phyloP scores from a whole-genome alignment of 2,888 invertebrate species.

The Dichetophora obliterata region DNA sequence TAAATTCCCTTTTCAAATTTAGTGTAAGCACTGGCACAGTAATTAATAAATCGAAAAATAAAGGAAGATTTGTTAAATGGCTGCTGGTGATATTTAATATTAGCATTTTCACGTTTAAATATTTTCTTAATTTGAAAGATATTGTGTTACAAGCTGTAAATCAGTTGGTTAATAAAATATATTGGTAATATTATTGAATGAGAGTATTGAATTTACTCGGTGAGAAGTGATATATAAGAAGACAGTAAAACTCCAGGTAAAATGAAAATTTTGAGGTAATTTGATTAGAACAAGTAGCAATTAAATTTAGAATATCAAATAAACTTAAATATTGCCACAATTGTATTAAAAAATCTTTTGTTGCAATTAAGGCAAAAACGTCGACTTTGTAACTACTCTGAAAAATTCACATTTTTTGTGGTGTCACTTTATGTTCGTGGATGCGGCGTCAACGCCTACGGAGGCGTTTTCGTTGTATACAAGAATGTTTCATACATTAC shows the following conservation, averaged over 20 bases:
- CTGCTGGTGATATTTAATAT: constrained; percentile 50
- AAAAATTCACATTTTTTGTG: neutral
- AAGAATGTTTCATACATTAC: neutral
- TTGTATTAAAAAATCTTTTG: neutral
- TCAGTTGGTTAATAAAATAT: neutral
- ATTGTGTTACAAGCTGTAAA: neutral
- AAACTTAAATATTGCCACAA: neutral
- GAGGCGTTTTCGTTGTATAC: constrained; percentile 2
- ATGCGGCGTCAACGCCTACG: constrained; percentile 17
- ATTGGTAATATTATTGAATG: neutral
- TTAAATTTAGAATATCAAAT: neutral
- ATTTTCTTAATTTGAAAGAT: constrained; percentile 20
- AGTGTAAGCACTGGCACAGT: too few species aligned
- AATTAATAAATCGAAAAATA: constrained; percentile 33
- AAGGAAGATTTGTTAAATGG: constrained; percentile 40
- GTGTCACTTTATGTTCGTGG: constrained; percentile 16
- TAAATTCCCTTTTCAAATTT: too few species aligned
- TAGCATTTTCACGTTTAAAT: constrained; percentile 45
- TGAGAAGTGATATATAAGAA: neutral
- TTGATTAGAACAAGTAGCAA: neutral
- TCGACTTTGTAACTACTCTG: neutral
- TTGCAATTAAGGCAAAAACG: neutral
- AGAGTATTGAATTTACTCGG: neutral
- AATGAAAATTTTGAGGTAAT: neutral
- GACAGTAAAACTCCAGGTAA: constrained; percentile 12